Evolutionary conservation across 2,113 vertebrate genomes (phyloP), one percentile per base, ranked within the genome.

Genomic region (Cercocebus atys): DNA sequence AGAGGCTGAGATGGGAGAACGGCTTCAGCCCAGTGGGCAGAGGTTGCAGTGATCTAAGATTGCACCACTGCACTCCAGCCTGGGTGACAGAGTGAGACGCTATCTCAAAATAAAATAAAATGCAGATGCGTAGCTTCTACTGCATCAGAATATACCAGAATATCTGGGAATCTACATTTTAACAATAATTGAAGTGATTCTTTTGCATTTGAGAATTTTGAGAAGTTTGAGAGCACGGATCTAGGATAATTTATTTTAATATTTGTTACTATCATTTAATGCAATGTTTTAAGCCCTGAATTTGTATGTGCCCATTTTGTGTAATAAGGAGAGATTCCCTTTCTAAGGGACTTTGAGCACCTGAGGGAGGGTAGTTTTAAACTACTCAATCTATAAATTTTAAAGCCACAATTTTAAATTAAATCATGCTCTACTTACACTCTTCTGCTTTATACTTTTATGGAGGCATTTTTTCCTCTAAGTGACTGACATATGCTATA

Each of bases 361-460:
- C 13, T 32, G 43, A 25, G 40, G 27, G 22, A 87, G 18, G 32
- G 0, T 38, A 13, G 27, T 88, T 97, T 72, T 78, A 86, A 96
- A 81, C 52, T 80, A 79, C 13, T 79, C 17, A 47, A 47, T 82
- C 30, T 68, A 8, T 72, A 5, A 20, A 57, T 30, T 85, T 32
- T 45, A 86, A 86, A n/a, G 57, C 8, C 6, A 38, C 23, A 97
- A 38, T 88, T 94, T 43, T 38, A 93, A 95, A 88, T 78, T 90
- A 93, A 90, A 86, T 86, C 76, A 61, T 45, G 2, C 20, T 64
- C 79, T 96, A 81, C 45, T 95, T 94, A 47, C 4, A 91, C 1
- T 75, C 40, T 82, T 96, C 25, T 52, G 18, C 8, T 80, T 80
- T 76, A 38, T 79, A 57, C 27, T 90, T 96, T 88, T 78, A 80